Evolutionary conservation across 2,888 invertebrate species (phyloP), one percentile per base, ranked within the genome.

Genomic region (Orchesellides sinensis): DNA sequence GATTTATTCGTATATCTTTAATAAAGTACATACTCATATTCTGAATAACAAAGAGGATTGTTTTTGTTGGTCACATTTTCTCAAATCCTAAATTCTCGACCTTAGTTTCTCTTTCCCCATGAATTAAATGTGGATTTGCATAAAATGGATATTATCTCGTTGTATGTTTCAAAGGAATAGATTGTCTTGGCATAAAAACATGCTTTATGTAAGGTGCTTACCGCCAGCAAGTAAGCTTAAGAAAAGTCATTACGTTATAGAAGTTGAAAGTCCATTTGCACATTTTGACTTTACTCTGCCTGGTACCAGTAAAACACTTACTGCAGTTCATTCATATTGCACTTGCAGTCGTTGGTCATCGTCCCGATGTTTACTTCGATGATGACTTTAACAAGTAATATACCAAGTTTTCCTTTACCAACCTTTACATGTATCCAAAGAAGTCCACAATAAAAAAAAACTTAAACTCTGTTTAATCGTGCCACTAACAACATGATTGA

Each of bases 91-190:
- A n/a, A n/a, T n/a, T 65, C 40, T 25, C 65, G 65, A 75, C 63
- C 68, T 68, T 68, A 52, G 25, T 52, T 10, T n/a, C 32, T 12
- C 21, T 56, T 19, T 35, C 27, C 29, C 29, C 61, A 47, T 59
- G 74, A 74, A 74, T 74, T 74, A 74, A 74, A 35, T 35, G 56
- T 14, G 56, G 59, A 68, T 77, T 78, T 78, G 63, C 78, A 78
- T 78, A 78, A 78, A 78, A 61, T 78, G 78, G 56, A 69, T 78
- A 78, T 78, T 78, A 78, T 78, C 78, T 49, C 29, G 14, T 63
- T 61, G 49, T 14, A 29, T 27, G 59, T 40, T 77, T 49, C 59
- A 27, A 32, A 40, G 14, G 17, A n/a, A 69, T 61, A 54, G 78
- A 78, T 78, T 69, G 61, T 54, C 61, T 52, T 69, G 66, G 75